Conservation (phyloP, 2,113 vertebrate species). For the Psittacus erithacus region DNA sequence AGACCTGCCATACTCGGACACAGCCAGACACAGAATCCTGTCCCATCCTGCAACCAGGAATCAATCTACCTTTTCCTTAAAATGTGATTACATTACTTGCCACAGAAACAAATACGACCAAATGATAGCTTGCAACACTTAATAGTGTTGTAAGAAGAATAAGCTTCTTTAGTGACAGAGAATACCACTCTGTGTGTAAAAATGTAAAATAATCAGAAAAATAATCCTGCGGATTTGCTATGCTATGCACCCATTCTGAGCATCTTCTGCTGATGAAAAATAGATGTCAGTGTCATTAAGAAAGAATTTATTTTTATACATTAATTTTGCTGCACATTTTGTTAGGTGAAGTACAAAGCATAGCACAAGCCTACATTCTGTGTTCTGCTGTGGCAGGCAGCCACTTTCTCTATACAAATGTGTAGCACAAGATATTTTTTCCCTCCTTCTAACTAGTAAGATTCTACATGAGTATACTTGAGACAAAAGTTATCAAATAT, state of each 20-base stretch:
- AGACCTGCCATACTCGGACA: not conserved
- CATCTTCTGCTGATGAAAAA: not conserved
- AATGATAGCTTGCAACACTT: not conserved
- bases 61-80: not conserved
- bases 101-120: not conserved
- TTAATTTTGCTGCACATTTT: not conserved
- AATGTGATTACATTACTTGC: not conserved
- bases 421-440: not conserved
- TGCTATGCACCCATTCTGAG: not conserved
- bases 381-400: not conserved
- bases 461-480: not conserved
- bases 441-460: not conserved
- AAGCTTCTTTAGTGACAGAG: not conserved
- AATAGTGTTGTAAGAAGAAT: not conserved
- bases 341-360: not conserved
- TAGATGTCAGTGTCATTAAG: not conserved
- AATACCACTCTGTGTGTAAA: not conserved
- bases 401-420: not conserved
- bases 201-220: not conserved
- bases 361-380: not conserved
- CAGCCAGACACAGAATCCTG: not conserved
- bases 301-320: not conserved
- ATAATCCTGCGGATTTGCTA: not conserved
- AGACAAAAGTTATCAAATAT: not conserved
- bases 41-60: not conserved